Evolutionary conservation across 2,888 invertebrate species (phyloP).

Genomic region (Anodontia alba): DNA sequence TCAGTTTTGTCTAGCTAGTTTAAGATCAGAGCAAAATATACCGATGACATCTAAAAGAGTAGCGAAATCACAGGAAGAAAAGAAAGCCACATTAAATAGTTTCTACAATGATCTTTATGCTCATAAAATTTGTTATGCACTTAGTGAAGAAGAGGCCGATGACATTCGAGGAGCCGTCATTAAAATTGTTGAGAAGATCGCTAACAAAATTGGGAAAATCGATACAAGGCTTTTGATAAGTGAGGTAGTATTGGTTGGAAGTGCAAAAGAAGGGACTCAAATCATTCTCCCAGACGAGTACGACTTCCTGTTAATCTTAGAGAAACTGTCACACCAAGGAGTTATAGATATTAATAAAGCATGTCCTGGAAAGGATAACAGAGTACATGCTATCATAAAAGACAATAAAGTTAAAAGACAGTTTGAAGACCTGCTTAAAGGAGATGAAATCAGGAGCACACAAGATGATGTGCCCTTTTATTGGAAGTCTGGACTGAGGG

Average conservation of each 20-base stretch:
- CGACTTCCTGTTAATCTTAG: conserved; percentile 2
- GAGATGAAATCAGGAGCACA: neutral
- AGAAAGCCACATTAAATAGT: neutral
- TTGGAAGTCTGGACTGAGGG: neutral
- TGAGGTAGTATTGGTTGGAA: neutral
- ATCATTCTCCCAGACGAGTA: neutral
- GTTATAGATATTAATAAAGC: neutral
- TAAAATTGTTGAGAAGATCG: neutral
- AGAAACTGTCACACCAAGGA: neutral
- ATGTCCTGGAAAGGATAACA: neutral
- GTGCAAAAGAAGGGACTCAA: neutral
- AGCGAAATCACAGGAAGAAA: neutral
- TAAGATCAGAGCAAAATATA: too few species aligned
- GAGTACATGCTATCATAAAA: neutral
- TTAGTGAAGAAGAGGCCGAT: neutral
- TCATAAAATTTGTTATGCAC: neutral
- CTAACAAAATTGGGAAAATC: neutral
- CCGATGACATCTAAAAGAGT: neutral
- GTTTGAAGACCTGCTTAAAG: neutral
- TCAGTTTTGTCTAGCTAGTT: too few species aligned
- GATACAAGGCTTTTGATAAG: neutral
- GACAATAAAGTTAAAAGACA: neutral
- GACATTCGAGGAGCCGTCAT: neutral
- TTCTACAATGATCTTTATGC: neutral
- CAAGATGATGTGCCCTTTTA: neutral